These are phyloP conservation scores for Mesochorus sp. DNA, from an alignment of 2,888 invertebrate genomes.

Conservation along the genomic window DNA sequence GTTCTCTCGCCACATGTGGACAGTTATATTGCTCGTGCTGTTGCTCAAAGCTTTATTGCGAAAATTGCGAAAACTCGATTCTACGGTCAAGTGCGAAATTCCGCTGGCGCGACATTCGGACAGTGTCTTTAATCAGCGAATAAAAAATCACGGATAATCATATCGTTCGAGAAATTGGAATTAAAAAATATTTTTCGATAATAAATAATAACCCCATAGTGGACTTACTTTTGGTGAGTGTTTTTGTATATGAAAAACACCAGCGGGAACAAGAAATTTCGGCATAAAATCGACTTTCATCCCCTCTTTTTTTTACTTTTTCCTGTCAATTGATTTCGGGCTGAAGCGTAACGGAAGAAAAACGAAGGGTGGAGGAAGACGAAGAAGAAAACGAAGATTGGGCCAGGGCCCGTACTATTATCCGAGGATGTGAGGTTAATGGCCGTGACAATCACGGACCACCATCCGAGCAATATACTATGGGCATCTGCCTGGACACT, in stretches of 20 bases:
- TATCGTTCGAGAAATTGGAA: too few relatives aligned
- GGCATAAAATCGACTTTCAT: background rate
- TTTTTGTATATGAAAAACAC: conserved; percentile 55
- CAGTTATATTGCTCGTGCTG: conserved; percentile 68
- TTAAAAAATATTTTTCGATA: too few relatives aligned
- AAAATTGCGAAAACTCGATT: conserved; percentile 61
- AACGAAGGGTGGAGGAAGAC: conserved; percentile 19
- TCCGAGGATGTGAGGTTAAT: conserved; percentile 79
- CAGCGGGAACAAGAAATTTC: conserved; percentile 31
- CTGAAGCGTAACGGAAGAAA: conserved; percentile 28
- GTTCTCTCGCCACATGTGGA: conserved; percentile 72
- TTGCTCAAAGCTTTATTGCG: conserved; percentile 68
- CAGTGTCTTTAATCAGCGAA: conserved; percentile 40
- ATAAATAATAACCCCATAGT: background rate
- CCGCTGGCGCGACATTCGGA: background rate
- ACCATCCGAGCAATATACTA: conserved; percentile 80
- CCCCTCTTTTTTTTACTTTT: background rate
- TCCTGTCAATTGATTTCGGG: background rate
- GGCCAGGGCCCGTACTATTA: conserved; percentile 37
- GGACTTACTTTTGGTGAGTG: too few relatives aligned
- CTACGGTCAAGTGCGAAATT: conserved; percentile 7
- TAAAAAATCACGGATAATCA: conserved; percentile 65
- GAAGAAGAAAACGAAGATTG: conserved; percentile 19
- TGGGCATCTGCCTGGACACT: conserved; percentile 84
- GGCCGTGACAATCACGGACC: conserved; percentile 76